These are phyloP conservation scores for Leptoclinus maculatus DNA, from an alignment of 2,797 vertebrate genomes.

Conservation along the genomic window DNA sequence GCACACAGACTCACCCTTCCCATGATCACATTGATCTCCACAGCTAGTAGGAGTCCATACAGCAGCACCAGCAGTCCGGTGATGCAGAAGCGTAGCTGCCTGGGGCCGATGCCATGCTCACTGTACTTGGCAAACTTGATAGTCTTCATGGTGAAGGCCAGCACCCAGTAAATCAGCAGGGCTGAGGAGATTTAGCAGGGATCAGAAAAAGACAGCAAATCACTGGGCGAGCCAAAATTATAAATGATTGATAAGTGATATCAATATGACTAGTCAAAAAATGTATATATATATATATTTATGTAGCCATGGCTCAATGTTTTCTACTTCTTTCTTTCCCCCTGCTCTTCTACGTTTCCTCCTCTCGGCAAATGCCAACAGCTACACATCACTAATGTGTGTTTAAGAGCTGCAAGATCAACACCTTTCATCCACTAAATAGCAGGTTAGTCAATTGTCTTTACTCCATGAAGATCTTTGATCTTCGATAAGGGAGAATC, in stretches of 20 bases:
- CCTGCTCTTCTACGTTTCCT: not conserved
- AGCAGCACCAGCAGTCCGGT: conserved; percentile 92
- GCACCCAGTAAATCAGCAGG: conserved; percentile 94
- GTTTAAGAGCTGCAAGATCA: conserved; percentile 5
- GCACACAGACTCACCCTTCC: conserved; percentile 87
- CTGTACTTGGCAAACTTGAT: conserved; percentile 98
- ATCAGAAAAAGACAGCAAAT: conserved; percentile 24
- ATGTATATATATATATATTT: not conserved
- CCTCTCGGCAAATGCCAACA: not conserved
- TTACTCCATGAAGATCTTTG: not conserved
- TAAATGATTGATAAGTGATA: too few relatives aligned
- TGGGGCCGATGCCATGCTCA: conserved; percentile 91
- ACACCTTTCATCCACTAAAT: not conserved
- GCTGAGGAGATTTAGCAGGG: conserved; percentile 78
- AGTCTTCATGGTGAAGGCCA: conserved; percentile 96
- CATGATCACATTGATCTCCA: conserved; percentile 97
- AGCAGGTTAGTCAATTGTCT: not conserved
- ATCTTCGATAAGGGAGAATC: not conserved
- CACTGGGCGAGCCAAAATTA: not conserved
- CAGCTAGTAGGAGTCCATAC: conserved; percentile 93
- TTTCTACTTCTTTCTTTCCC: not conserved
- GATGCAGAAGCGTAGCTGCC: conserved; percentile 96
- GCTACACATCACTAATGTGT: not conserved
- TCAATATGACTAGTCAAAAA: too few relatives aligned
- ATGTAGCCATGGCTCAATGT: too few relatives aligned